Evolutionary conservation across 2,888 invertebrate genomes (phyloP).

Genomic region (Lysandra coridon): DNA sequence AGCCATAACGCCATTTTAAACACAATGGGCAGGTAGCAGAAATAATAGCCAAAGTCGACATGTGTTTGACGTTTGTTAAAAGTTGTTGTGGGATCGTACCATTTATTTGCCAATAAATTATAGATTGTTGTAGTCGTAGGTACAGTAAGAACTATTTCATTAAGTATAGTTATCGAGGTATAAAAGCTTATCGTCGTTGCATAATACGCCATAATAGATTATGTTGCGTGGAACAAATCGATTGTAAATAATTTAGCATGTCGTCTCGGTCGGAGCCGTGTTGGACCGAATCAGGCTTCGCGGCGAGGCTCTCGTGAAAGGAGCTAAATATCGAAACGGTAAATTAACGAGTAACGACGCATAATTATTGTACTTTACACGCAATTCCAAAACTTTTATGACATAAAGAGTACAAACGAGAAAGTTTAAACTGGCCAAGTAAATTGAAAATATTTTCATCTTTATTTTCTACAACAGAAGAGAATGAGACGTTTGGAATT

Average conservation of each 20-base stretch:
- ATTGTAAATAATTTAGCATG: slow-evolving; percentile 47
- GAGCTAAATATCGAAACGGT: slow-evolving; percentile 20
- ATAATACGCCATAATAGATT: slow-evolving; percentile 63
- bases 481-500: background rate
- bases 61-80: slow-evolving; percentile 1
- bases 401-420: background rate
- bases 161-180: background rate
- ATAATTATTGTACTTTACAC: slow-evolving; percentile 25
- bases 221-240: slow-evolving; percentile 67
- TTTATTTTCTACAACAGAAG: background rate
- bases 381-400: background rate
- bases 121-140: background rate
- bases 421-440: background rate
- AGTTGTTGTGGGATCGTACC: background rate
- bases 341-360: slow-evolving; percentile 28
- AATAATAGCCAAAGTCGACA: slow-evolving; percentile 2
- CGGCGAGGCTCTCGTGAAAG: slow-evolving; percentile 5
- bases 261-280: slow-evolving; percentile 9
- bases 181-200: slow-evolving; percentile 52
- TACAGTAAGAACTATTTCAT: background rate
- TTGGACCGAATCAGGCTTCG: slow-evolving; percentile 38
- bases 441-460: background rate
- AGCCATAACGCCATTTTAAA: background rate
- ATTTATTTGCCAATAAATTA: background rate
- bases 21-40: slow-evolving; percentile 13